Evolutionary conservation across 2,888 invertebrate genomes (phyloP).

Genomic region (Caenorhabditis sinica): DNA sequence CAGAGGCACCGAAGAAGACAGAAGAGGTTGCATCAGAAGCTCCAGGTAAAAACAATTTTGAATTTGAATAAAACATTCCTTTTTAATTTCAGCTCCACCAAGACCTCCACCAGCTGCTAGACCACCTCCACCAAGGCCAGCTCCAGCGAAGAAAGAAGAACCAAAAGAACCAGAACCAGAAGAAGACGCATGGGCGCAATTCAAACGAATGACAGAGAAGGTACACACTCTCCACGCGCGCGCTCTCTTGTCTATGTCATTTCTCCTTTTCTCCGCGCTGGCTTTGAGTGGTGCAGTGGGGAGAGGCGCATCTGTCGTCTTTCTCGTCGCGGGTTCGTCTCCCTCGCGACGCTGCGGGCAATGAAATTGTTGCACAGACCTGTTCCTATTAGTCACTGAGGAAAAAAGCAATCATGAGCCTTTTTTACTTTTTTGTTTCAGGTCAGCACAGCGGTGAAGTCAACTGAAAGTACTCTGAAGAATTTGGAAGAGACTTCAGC

Average conservation of each 20-base stretch:
- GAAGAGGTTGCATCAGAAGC: slow-evolving; percentile 21
- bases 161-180: slow-evolving; percentile 74
- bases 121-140: slow-evolving; percentile 74
- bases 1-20: slow-evolving; percentile 64
- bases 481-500: slow-evolving; percentile 78
- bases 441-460: slow-evolving; percentile 74
- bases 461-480: slow-evolving; percentile 78
- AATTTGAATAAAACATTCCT: background rate
- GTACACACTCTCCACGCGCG: slow-evolving; percentile 54
- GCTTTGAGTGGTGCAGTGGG: slow-evolving; percentile 56
- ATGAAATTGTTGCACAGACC: slow-evolving; percentile 70
- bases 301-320: background rate
- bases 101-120: slow-evolving; percentile 69
- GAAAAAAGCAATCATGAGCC: slow-evolving; percentile 68
- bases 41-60: slow-evolving; percentile 3
- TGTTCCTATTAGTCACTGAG: slow-evolving; percentile 67
- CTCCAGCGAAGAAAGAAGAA: slow-evolving; percentile 57
- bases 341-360: slow-evolving; percentile 38
- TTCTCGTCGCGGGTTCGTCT: slow-evolving; percentile 32
- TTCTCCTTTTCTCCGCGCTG: background rate
- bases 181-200: slow-evolving; percentile 83
- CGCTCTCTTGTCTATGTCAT: background rate
- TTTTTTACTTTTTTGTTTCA: slow-evolving; percentile 59
- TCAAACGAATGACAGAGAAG: slow-evolving; percentile 82
- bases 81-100: slow-evolving; percentile 63